These are phyloP conservation scores for Indri indri DNA, from an alignment of 2,113 vertebrate species.

Conservation along the genomic window DNA sequence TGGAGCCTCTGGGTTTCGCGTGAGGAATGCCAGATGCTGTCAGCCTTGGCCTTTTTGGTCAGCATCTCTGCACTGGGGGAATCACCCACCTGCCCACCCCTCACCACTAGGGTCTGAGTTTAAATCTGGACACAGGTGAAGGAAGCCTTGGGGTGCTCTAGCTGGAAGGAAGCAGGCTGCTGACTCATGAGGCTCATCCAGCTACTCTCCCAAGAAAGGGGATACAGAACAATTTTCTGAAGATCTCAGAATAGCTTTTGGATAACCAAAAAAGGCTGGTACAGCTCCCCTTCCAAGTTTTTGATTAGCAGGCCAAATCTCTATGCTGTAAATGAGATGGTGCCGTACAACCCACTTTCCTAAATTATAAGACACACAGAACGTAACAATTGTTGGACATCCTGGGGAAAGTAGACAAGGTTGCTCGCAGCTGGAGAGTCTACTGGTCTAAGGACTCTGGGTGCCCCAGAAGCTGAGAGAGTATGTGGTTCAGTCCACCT, in stretches of 20 bases:
- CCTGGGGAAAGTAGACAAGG: background rate
- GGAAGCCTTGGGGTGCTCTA: background rate
- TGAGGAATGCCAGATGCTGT: slow-evolving; percentile 54
- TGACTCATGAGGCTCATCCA: background rate
- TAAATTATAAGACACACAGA: background rate
- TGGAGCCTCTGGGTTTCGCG: slow-evolving; percentile 63
- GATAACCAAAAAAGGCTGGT: background rate
- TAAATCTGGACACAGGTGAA: background rate
- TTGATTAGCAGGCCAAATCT: background rate
- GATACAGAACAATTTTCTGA: background rate
- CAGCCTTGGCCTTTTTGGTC: background rate
- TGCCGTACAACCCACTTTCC: background rate
- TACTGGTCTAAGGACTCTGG: background rate
- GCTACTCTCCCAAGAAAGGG: background rate
- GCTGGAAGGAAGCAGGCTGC: background rate
- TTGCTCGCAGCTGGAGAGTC: background rate
- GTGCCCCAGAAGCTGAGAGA: background rate
- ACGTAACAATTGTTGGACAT: background rate
- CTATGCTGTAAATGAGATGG: background rate
- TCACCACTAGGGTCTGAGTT: background rate
- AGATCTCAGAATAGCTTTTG: background rate
- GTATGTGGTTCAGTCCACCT: background rate
- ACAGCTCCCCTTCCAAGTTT: background rate
- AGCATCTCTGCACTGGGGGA: background rate
- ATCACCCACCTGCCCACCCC: background rate